Conservation (phyloP, 2,113 vertebrate species). For the Microcebus lehilahytsara region DNA sequence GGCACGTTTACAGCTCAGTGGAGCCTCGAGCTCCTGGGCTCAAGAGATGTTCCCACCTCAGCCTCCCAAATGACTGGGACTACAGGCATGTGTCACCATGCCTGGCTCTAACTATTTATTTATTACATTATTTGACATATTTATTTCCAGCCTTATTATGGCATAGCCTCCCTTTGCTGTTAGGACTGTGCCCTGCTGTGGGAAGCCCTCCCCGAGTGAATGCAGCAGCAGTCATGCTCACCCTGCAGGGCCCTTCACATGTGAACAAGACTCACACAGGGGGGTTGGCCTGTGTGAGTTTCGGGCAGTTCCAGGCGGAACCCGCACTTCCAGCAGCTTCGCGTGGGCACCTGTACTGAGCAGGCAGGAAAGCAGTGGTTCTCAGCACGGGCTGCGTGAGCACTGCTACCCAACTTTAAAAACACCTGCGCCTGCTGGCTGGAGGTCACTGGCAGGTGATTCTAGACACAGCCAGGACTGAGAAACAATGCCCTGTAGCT, state of each 20-base stretch:
- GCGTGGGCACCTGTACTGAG: not conserved
- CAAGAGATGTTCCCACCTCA: not conserved
- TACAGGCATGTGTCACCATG: not conserved
- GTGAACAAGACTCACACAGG: not conserved
- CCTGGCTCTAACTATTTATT: not conserved
- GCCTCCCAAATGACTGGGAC: not conserved
- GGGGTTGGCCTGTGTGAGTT: too few relatives aligned
- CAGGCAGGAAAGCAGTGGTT: not conserved
- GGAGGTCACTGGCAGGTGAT: not conserved
- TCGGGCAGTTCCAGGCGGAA: too few relatives aligned
- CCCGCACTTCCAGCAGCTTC: too few relatives aligned
- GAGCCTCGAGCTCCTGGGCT: not conserved
- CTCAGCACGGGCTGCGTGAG: not conserved
- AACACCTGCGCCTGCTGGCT: not conserved
- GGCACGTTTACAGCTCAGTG: too few relatives aligned
- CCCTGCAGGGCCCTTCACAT: not conserved
- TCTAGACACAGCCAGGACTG: not conserved
- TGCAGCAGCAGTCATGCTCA: not conserved
- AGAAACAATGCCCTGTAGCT: not conserved
- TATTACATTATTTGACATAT: not conserved
- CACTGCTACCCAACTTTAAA: not conserved
- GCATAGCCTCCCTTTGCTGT: not conserved
- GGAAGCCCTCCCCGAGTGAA: not conserved
- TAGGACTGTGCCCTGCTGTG: not conserved
- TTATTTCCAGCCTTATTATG: not conserved